Evolutionary conservation across 1,140 invertebrate genomes (phyloP), one percentile per base, ranked within the genome.

Genomic region (Achroia grisella): DNA sequence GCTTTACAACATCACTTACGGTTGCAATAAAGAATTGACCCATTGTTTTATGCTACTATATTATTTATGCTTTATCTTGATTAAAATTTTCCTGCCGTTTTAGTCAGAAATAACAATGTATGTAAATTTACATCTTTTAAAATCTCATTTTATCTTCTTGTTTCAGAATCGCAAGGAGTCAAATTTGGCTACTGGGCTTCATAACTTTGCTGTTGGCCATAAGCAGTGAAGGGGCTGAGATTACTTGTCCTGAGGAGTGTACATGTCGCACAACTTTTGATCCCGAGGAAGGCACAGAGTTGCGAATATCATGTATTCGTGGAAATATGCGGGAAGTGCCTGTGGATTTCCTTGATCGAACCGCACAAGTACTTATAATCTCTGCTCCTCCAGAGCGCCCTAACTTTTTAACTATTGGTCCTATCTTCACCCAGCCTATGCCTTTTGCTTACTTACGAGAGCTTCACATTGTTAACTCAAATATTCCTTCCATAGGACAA

Each of bases 401-500:
- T 9, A 95, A 95, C 71, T 78, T 84, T 33, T 83, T 95, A 8
- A 92, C 91, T 1, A 91, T 95, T 47, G 92, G 93, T 1, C 89
- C 93, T 17, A 89, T 93, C 30, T 93, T 93, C 73, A 86, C 88
- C 9, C 85, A 89, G 41, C 83, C 83, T 0, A 56, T 59, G 14
- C 68, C 85, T 30, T 93, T 93, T 66, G 81, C 80, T 31, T 87
- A 90, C 37, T 82, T 95, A 15, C 89, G 92, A 71, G 92, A 94
- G 71, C 79, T 95, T 1, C 91, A 91, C 58, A 93, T 95, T 30
- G 90, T 90, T 1, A 88, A 91, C 47, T 94, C 92, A 0, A 92
- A 92, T 62, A 82, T 95, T 4, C 93, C 93, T 0, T 92, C 92
- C 9, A 92, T 95, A 45, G 93, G 94, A 0, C 88, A 90, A 45